A percentile compares a stretch with the other conserved stretches of the same genome.
Conservation (phyloP, 2,113 vertebrate species). For the Sorex fumeus region DNA sequence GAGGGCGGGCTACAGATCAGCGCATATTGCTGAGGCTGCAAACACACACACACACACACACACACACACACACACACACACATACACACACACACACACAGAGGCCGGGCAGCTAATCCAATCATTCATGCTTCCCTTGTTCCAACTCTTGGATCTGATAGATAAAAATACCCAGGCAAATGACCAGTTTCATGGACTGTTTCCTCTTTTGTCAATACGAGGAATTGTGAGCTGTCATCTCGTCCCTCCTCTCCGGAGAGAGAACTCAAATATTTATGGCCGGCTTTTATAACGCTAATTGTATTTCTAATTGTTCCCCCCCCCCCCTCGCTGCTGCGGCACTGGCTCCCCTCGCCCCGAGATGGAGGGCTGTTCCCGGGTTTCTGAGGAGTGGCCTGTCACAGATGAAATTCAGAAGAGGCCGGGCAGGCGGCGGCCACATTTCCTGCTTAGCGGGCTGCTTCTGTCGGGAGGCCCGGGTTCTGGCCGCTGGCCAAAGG, state of each 20-base stretch:
- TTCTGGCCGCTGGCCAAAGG: constrained; percentile 76
- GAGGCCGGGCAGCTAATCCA: constrained; percentile 62
- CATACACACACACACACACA: too few species aligned
- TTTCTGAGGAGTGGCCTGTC: constrained; percentile 84
- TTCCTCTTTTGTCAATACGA: constrained; percentile 84
- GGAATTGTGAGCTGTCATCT: constrained; percentile 80
- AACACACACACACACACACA: background rate
- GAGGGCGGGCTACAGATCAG: constrained; percentile 22
- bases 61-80: too few species aligned
- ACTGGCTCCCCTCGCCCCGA: constrained; percentile 63
- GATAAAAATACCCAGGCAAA: constrained; percentile 84
- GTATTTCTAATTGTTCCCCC: constrained; percentile 86
- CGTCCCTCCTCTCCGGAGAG: constrained; percentile 77
- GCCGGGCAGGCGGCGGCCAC: constrained; percentile 58
- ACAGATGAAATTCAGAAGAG: constrained; percentile 75
- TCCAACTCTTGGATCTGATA: constrained; percentile 73
- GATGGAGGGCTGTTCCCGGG: constrained; percentile 70
- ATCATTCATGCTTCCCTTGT: constrained; percentile 80
- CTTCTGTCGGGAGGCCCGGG: constrained; percentile 64
- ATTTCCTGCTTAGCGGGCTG: constrained; percentile 80
- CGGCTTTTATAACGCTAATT: constrained; percentile 84
- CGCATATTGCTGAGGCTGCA: constrained; percentile 73
- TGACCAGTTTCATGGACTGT: constrained; percentile 84
- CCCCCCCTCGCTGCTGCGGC: constrained; percentile 72
- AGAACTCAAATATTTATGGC: constrained; percentile 82